These are phyloP conservation scores for Hippasteria phrygiana DNA, from an alignment of 53 echinoderm and acorn worm genomes.

Conservation along the genomic window DNA sequence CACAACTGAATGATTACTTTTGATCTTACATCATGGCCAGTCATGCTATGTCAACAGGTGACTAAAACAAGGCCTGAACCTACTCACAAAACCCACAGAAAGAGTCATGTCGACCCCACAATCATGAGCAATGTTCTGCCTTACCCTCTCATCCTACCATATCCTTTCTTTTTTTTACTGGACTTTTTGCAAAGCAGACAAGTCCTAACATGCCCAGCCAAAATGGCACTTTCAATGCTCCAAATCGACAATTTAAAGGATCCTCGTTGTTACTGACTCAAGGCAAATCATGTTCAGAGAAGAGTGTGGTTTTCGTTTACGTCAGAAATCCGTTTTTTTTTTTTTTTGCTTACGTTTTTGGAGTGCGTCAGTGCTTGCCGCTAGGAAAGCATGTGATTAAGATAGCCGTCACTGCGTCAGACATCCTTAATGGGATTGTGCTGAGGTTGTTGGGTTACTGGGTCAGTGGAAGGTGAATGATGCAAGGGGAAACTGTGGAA, in stretches of 20 bases:
- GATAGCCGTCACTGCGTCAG: slow-evolving; percentile 3
- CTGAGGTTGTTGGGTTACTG: slow-evolving; percentile 5
- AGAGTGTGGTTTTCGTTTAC: slow-evolving; percentile 21
- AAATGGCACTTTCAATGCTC: neutral
- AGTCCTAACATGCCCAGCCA: slow-evolving; percentile 41
- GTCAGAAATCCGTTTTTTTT: slow-evolving; percentile 4
- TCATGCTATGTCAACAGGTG: slow-evolving; percentile 25
- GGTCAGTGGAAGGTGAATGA: slow-evolving; percentile 17
- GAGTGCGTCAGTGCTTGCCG: slow-evolving; percentile 3
- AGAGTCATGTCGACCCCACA: neutral
- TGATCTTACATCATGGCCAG: neutral
- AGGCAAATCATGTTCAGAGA: slow-evolving; percentile 26
- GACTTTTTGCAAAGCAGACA: slow-evolving; percentile 1
- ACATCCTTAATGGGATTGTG: neutral
- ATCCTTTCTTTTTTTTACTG: neutral
- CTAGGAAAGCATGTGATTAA: neutral
- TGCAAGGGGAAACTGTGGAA: neutral
- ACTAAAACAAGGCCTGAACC: slow-evolving; percentile 17
- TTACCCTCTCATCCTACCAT: neutral
- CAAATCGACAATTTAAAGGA: slow-evolving; percentile 1
- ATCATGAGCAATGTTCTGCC: neutral
- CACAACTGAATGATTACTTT: neutral
- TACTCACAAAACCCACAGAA: neutral
- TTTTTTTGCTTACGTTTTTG: neutral
- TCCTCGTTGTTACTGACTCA: slow-evolving; percentile 26